Base-by-base conservation (phyloP, 2,113 vertebrate genomes). In the Nesoenas mayeri region DNA sequence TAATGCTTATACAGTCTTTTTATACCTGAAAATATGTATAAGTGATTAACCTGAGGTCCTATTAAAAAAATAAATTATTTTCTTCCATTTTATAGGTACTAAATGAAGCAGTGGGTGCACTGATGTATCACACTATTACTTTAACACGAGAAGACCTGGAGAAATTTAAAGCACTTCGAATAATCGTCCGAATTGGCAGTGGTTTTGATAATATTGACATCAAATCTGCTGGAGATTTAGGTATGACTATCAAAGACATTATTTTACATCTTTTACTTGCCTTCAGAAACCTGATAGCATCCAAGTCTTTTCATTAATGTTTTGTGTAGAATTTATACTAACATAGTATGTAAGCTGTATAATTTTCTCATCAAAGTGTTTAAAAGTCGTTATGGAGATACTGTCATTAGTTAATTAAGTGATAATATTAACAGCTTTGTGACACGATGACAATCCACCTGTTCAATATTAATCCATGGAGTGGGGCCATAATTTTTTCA, bases 121-220 rank as follows among this genome's bases (percentile, higher is more conserved):
- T 99, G 93, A 99, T 99, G 99, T 99, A 99, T 97, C 99, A 99
- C 97, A 99, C 99, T 88, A 99, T 99, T 98, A 99, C 99, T 38
- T 98, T 99, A 96, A 99, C 99, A 95, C 97, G 99, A 89, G 99
- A 99, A 97, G 99, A 99, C 95, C 97, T 99, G 98, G 99, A 99
- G 96, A 99, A 99, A 97, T 99, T 99, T 96, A 99, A 99, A 98
- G 99, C 99, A 53, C 99, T 99, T 74, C 98, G 99, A 75, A 99
- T 99, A 96, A 99, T 99, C 11, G 99, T 99, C 60, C 99, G 99
- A 74, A 99, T 99, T 28, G 99, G 99, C 96, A 99, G 99, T 18
- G 99, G 99, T 60, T 99, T 99, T 40, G 99, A 99, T 98, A 99
- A 99, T 95, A 99, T 99, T 34, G 99, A 99, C 97, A 99, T 99